Evolutionary conservation across 2,797 vertebrate species (phyloP).

Genomic region (Gymnoscopelus microlampas): DNA sequence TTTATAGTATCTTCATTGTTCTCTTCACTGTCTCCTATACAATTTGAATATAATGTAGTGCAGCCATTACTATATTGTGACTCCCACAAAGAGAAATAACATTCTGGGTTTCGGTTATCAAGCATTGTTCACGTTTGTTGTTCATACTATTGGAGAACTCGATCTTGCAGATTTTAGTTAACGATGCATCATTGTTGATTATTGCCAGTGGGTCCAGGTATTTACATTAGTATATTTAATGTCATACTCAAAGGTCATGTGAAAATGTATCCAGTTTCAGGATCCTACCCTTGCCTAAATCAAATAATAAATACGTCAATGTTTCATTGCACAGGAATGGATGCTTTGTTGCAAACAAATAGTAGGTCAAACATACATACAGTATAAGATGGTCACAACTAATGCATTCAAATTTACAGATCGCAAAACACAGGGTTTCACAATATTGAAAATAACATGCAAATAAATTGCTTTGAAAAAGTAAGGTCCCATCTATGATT

Average conservation of each 20-base stretch:
- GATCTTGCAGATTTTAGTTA: not conserved
- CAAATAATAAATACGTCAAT: not conserved
- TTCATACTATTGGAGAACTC: conserved; percentile 9
- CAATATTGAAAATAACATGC: no score
- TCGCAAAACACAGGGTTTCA: no score
- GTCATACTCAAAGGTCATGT: not conserved
- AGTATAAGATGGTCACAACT: no score
- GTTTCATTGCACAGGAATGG: not conserved
- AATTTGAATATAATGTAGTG: not conserved
- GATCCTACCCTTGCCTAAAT: no score
- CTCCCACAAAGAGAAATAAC: not conserved
- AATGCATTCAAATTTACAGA: no score
- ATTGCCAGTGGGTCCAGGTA: conserved; percentile 5
- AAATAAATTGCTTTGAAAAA: no score
- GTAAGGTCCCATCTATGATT: no score
- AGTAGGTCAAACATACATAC: not conserved
- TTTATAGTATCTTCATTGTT: not conserved
- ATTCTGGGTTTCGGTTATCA: conserved; percentile 6
- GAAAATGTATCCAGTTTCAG: no score
- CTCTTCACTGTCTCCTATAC: not conserved
- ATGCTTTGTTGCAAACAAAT: conserved; percentile 10
- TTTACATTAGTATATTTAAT: not conserved
- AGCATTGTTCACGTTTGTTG: not conserved
- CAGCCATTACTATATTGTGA: conserved; percentile 6
- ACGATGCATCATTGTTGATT: conserved; percentile 15